A percentile compares a stretch with the other conserved stretches of the same genome.
phyloP scores from a whole-genome alignment of 2,888 invertebrate genomes.

The Agonopterix heracliana region DNA sequence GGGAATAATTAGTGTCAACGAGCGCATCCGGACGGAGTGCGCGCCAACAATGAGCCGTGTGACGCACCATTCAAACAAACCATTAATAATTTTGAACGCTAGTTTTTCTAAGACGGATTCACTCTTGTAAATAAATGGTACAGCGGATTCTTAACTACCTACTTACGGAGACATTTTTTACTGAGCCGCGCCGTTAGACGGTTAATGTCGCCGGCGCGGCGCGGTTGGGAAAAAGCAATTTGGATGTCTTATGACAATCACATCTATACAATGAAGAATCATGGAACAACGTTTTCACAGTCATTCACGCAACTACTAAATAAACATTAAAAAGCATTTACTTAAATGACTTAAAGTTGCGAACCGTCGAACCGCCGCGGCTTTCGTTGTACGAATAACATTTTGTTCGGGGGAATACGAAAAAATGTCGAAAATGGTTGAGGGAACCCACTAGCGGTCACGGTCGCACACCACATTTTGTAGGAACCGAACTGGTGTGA shows the following conservation, averaged over 20 bases:
- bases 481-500: constrained; percentile 51
- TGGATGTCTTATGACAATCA: constrained; percentile 12
- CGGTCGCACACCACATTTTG: constrained; percentile 50
- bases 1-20: constrained; percentile 75
- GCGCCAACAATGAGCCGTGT: constrained; percentile 66
- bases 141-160: constrained; percentile 69
- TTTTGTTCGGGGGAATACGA: constrained; percentile 18
- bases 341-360: constrained; percentile 8
- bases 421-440: constrained; percentile 31
- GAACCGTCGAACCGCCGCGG: constrained; percentile 12
- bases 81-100: constrained; percentile 73
- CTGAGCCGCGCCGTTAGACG: constrained; percentile 44
- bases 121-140: constrained; percentile 73
- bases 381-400: constrained; percentile 27
- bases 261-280: constrained; percentile 12
- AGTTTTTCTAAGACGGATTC: constrained; percentile 69
- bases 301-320: constrained; percentile 16
- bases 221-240: constrained; percentile 25
- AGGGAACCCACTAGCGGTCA: constrained; percentile 43
- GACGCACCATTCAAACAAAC: constrained; percentile 73
- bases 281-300: constrained; percentile 10
- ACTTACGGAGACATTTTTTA: constrained; percentile 70
- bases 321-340: constrained; percentile 22
- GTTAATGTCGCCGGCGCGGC: constrained; percentile 37
- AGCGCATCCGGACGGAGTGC: constrained; percentile 65